Evolutionary conservation across 2,888 invertebrate species (phyloP), one percentile per base, ranked within the genome.

Genomic region (Philhelius pedissequus): DNA sequence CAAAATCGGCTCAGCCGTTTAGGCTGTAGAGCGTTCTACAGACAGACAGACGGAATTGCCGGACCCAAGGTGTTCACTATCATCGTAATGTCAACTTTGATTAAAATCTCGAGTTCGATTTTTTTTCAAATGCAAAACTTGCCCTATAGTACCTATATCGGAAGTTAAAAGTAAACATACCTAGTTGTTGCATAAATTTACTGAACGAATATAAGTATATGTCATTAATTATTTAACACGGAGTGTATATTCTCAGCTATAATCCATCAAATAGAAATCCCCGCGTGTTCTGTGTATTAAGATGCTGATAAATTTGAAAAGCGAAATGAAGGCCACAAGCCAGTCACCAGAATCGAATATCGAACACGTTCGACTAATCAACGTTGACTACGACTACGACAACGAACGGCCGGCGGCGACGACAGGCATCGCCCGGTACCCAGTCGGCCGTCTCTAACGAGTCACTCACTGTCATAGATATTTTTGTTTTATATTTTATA

Each of bases 301-400:
- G 64, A 45, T 48, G 40, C 32, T 32, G 20, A 25, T 11, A 50
- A 32, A 48, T 18, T 18, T 64, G n/a, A 64, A 54, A 64, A 68
- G 69, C 69, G 58, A 68, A 60, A 68, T 40, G 52, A 50, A 52
- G 58, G 75, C 68, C 58, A 58, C 35, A 27, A 43, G 62, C 43
- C 62, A 62, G n/a, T 58, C n/a, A 15, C n/a, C n/a, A n/a, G n/a
- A 62, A 77, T 77, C 27, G 30, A 75, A 75, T 68, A 68, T 75
- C 68, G 68, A 64, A 54, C 58, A 35, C 32, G 40, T 27, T 27
- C 58, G 40, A 43, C 40, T n/a, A 32, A 74, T 56, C 54, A 40
- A 27, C 20, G 43, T 40, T 30, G 27, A n/a, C 8, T 9, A 8
- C 40, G 9, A 25, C 35, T 13, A 9, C 5, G 38, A n/a, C 25